These are phyloP conservation scores for Vanessa atalanta DNA, from an alignment of 1,140 invertebrate species.

Conservation along the genomic window DNA sequence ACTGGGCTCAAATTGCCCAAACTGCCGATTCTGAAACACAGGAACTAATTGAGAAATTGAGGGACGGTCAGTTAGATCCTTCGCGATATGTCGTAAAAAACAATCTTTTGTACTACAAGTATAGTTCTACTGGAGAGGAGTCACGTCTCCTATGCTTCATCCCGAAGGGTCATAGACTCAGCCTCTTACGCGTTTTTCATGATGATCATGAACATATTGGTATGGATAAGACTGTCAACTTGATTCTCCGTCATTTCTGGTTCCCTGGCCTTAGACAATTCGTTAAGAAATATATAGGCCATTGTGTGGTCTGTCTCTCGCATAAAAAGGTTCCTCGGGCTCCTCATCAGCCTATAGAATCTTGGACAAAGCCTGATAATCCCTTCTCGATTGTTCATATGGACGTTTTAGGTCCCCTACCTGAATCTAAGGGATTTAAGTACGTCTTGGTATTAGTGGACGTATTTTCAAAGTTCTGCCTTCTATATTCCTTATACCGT, in stretches of 20 bases:
- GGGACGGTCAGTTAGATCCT: no score
- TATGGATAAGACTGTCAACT: conserved; percentile 8
- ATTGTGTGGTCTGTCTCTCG: conserved; percentile 17
- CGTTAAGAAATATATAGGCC: conserved; percentile 17
- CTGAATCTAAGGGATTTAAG: not conserved
- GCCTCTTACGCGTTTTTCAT: conserved; percentile 1
- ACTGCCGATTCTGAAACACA: not conserved
- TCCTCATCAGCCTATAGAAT: conserved; percentile 3
- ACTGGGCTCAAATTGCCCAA: conserved; percentile 6
- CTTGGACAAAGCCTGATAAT: conserved; percentile 5
- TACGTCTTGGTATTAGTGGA: conserved; percentile 21
- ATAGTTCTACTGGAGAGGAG: not conserved
- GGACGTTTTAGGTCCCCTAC: not conserved
- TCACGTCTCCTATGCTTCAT: not conserved
- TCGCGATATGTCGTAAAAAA: conserved; percentile 6
- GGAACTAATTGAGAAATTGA: not conserved
- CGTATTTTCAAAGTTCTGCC: conserved; percentile 36
- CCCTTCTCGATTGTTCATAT: conserved; percentile 13
- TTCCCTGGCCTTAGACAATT: conserved; percentile 26
- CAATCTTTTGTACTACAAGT: conserved; percentile 14
- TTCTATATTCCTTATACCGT: conserved; percentile 24
- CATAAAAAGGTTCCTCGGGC: conserved; percentile 11
- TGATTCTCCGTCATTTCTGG: conserved; percentile 15
- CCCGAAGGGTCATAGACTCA: not conserved
- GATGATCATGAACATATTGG: conserved; percentile 14